Base-by-base conservation (phyloP, 2,113 vertebrate species). In the Macquaria australasica region DNA sequence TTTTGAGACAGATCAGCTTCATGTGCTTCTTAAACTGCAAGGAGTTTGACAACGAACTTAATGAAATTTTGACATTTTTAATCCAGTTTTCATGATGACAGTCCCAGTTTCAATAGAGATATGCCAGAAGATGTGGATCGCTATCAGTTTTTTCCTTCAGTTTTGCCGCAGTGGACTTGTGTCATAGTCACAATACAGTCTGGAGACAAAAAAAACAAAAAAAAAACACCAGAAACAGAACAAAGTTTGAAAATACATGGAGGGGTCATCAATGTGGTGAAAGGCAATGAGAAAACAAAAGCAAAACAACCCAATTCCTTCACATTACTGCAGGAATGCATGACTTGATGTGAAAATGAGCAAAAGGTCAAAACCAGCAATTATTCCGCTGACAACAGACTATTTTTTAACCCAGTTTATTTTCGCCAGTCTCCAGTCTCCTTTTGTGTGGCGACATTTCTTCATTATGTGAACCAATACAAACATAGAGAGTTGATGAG, bases 221-320 rank as follows among this genome's bases (percentile, higher is more conserved):
- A 31, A 31, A 31, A 31, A 2, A 31, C 28, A 31, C n/a, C n/a
- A n/a, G n/a, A n/a, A n/a, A n/a, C n/a, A 67, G 34, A 7, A 53
- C 51, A 23, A 4, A 55, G 50, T 37, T 59, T 31, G 4, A 37
- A 14, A 37, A 79, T 71, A 64, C 37, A 82, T 43, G 28, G 11
- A 79, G 34, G 37, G 67, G 59, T 87, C 78, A 39, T 56, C 31
- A 70, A 31, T 69, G 76, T 73, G 84, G 41, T 83, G 81, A 87
- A 81, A 82, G 34, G 74, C 62, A 68, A 66, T 43, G 10, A 58
- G 67, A 82, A 87, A 91, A 82, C 63, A 84, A 87, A 87, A 85
- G 77, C 55, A 88, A 91, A 91, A 87, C 81, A 90, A 85, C 74
- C 28, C 60, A 89, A 90, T 91, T 62, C 50, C 64, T 80, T 81